phyloP scores from a whole-genome alignment of 2,797 vertebrate species.

The Lutjanus argentimaculatus region DNA sequence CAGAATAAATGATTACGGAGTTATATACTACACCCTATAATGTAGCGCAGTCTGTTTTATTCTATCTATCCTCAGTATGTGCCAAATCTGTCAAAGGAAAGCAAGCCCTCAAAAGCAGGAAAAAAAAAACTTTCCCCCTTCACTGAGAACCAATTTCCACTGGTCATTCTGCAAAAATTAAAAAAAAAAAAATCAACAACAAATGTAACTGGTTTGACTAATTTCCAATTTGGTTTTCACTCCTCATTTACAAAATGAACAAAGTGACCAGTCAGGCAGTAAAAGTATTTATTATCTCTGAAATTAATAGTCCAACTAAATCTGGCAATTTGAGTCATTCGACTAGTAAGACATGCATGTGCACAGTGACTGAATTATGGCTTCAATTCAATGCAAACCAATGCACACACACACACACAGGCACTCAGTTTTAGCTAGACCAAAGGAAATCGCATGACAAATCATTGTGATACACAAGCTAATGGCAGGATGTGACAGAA shows the following conservation, averaged over 20 bases:
- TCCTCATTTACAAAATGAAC: constrained; percentile 36
- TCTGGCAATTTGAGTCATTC: constrained; percentile 41
- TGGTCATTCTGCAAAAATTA: constrained; percentile 22
- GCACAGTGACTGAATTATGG: constrained; percentile 23
- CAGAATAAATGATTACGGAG: constrained; percentile 9
- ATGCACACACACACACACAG: not conserved
- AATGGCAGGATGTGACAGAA: constrained; percentile 70
- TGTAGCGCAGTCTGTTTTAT: constrained; percentile 6
- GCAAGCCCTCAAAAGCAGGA: not conserved
- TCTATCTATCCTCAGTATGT: constrained; percentile 3
- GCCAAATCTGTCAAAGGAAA: constrained; percentile 10
- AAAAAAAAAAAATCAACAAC: constrained; percentile 31
- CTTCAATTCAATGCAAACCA: constrained; percentile 23
- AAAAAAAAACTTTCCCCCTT: not conserved
- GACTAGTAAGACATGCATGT: constrained; percentile 20
- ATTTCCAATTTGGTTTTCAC: constrained; percentile 48
- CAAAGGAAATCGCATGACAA: constrained; percentile 42
- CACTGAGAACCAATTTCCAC: not conserved
- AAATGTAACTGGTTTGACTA: constrained; percentile 40
- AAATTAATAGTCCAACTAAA: constrained; percentile 49
- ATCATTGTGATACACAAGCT: constrained; percentile 57
- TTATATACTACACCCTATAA: constrained; percentile 9
- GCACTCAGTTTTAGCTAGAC: not conserved
- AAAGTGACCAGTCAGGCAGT: constrained; percentile 54
- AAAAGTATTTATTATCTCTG: constrained; percentile 35